Conservation (phyloP, 2,113 vertebrate genomes). For the Ceyx melanurus region DNA sequence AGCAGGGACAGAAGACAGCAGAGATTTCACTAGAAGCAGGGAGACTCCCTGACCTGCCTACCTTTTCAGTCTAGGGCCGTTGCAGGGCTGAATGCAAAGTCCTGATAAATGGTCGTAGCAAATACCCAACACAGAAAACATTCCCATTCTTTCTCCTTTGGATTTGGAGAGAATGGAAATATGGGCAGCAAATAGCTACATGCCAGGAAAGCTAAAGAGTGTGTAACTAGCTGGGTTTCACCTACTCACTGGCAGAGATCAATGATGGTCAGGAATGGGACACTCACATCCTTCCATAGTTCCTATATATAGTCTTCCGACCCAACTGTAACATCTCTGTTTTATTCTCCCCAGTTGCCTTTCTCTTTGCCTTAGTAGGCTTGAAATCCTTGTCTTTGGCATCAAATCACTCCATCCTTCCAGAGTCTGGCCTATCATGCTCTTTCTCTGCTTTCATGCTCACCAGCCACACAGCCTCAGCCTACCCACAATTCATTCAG, state of each 20-base stretch:
- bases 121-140: background rate
- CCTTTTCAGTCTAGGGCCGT: background rate
- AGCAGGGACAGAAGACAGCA: background rate
- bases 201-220: background rate
- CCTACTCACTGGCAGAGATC: background rate
- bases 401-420: background rate
- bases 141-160: background rate
- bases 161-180: background rate
- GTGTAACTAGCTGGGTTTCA: background rate
- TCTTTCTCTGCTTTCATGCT: background rate
- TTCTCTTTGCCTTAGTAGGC: constrained; percentile 3
- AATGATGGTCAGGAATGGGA: background rate
- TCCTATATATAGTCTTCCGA: background rate
- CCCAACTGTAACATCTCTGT: background rate
- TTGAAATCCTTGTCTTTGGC: background rate
- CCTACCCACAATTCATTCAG: background rate
- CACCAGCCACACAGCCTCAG: background rate
- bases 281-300: background rate
- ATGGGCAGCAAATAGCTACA: background rate
- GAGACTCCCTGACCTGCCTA: background rate
- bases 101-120: background rate
- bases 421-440: background rate
- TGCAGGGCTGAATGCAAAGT: background rate
- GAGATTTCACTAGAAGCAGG: background rate
- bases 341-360: background rate